phyloP scores from a whole-genome alignment of 2,113 vertebrate genomes.

The Hyaena hyaena region DNA sequence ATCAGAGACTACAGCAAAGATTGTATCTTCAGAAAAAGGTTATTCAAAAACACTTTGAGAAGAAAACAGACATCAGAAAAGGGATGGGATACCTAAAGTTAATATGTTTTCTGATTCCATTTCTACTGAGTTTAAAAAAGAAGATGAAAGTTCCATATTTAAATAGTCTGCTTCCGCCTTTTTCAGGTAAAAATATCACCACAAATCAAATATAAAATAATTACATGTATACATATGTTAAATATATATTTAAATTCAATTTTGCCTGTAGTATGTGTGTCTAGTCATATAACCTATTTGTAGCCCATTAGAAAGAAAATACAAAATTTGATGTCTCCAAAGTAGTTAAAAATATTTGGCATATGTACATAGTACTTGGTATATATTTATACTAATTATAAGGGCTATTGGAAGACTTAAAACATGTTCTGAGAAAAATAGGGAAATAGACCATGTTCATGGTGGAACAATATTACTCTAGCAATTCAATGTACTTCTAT shows the following conservation, averaged over 20 bases:
- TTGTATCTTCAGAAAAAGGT: conserved; percentile 84
- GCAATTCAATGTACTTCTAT: not conserved
- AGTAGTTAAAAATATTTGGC: conserved; percentile 25
- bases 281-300: not conserved
- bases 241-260: not conserved
- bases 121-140: conserved; percentile 85
- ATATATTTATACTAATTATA: not conserved
- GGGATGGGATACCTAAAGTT: conserved; percentile 84
- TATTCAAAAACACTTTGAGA: conserved; percentile 83
- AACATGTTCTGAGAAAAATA: not conserved
- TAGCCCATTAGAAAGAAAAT: conserved; percentile 9
- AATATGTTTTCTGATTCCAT: conserved; percentile 84
- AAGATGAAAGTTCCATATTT: conserved; percentile 87
- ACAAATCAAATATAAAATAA: not conserved
- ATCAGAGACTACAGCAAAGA: conserved; percentile 85
- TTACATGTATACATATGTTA: not conserved
- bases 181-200: conserved; percentile 81
- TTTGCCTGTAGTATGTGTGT: not conserved
- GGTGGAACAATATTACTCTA: not conserved
- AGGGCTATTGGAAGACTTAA: not conserved
- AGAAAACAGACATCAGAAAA: conserved; percentile 81
- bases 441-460: not conserved
- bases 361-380: not conserved
- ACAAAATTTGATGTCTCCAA: not conserved
- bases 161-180: conserved; percentile 80